phyloP scores from a whole-genome alignment of 2,888 invertebrate species.

The Calameuta pallipes region DNA sequence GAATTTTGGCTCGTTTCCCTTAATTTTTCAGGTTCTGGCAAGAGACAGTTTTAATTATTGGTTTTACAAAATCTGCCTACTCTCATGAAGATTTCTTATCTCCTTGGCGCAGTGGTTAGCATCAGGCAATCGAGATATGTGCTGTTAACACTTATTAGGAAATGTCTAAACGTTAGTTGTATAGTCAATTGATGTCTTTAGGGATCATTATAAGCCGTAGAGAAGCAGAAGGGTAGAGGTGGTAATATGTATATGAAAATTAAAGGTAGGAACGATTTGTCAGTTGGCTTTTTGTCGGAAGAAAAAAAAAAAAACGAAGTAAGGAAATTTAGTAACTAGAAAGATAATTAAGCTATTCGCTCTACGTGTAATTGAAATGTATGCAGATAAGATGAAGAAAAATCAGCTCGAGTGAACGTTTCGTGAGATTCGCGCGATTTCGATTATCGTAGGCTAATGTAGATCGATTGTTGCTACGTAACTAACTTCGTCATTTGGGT shows the following conservation, averaged over 20 bases:
- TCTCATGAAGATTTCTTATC: background rate
- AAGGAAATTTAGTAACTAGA: background rate
- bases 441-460: background rate
- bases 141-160: background rate
- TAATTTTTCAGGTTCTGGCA: background rate
- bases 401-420: background rate
- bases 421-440: background rate
- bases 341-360: background rate
- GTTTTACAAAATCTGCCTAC: background rate
- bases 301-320: background rate
- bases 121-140: background rate
- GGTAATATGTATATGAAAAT: background rate
- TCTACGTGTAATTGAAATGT: background rate
- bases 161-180: background rate
- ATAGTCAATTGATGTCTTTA: background rate
- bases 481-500: background rate
- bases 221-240: background rate
- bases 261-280: background rate
- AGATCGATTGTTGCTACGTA: background rate
- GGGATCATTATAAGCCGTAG: background rate
- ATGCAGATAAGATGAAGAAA: background rate
- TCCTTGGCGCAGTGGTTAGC: background rate
- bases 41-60: background rate
- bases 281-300: background rate
- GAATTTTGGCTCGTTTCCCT: background rate